Base-by-base conservation (phyloP, 2,797 vertebrate species). In the Erpetoichthys calabaricus region DNA sequence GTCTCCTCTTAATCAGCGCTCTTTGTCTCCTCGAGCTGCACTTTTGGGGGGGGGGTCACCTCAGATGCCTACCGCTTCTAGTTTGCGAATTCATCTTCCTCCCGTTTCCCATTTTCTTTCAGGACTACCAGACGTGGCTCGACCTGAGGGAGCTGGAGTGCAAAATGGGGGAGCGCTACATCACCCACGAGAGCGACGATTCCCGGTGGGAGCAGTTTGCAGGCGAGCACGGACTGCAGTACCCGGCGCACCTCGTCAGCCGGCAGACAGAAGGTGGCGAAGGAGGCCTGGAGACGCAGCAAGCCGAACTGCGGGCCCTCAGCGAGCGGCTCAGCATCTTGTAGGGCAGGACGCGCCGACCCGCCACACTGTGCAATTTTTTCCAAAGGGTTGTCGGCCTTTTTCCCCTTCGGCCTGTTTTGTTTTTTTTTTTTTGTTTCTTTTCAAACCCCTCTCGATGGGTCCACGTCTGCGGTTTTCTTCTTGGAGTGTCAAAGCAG, bases 71-170 rank as follows among this genome's bases (percentile, higher is more conserved):
- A n/a, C n/a, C n/a, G n/a, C n/a, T n/a, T 25, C 25, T 25, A 25
- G 25, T 25, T 25, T 25, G 25, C 25, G 2, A 25, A 25, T 25
- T 25, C 25, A 25, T 25, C 2, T 25, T 25, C 25, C 25, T 25
- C 25, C 25, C 25, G 2, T 25, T 69, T 66, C 65, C 66, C 72
- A 62, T 64, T 64, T 61, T 54, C 9, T 55, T 54, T 44, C 77
- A 98, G 95, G 95, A 98, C 76, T 98, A 93, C 70, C 91, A 97
- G 70, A 94, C 93, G 67, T 98, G 95, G 94, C 60, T 95, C 75
- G 94, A 98, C 75, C 84, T 97, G 70, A 81, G 94, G 8, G 89
- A 83, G 69, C 82, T 98, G 62, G 95, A 98, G 75, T 84, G 84
- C 62, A 92, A 91, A 59, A 90, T 88, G 61, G 86, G 83, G 25